Percentiles rank a stretch among this genome's conserved stretches.
These are phyloP conservation scores for Streptopelia turtur DNA, from an alignment of 2,797 vertebrate genomes.

Conservation along the genomic window DNA sequence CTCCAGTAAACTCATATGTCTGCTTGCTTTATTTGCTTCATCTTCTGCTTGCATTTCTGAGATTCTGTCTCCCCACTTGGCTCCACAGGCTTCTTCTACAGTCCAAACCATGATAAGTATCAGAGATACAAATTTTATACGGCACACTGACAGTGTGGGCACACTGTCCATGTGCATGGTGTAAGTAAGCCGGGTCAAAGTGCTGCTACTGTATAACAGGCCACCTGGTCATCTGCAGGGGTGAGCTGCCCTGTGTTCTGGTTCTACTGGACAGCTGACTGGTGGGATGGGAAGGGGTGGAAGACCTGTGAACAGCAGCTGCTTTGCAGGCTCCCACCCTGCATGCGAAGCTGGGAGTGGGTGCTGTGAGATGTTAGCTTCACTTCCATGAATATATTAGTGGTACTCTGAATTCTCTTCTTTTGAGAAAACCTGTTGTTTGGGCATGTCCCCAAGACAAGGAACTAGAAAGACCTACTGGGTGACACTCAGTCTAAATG, in stretches of 20 bases:
- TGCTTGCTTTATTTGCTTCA: background rate
- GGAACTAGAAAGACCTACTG: background rate
- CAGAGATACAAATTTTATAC: background rate
- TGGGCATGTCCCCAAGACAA: background rate
- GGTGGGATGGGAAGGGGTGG: background rate
- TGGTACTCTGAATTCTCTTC: background rate
- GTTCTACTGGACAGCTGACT: background rate
- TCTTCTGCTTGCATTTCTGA: background rate
- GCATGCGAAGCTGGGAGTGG: background rate
- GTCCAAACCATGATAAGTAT: background rate
- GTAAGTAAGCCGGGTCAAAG: background rate
- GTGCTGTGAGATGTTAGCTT: background rate
- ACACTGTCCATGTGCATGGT: background rate
- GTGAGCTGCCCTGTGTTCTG: background rate
- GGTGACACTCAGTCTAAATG: background rate
- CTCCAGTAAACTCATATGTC: background rate
- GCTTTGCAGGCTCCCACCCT: background rate
- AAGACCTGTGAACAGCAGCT: background rate
- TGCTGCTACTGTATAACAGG: background rate
- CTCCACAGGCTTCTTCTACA: background rate
- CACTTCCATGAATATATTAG: background rate
- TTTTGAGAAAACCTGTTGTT: background rate
- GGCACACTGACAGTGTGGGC: background rate
- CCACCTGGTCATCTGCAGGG: background rate
- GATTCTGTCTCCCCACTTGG: background rate